Evolutionary conservation across 1,140 invertebrate genomes (phyloP).

Genomic region (Oryzaephilus surinamensis): DNA sequence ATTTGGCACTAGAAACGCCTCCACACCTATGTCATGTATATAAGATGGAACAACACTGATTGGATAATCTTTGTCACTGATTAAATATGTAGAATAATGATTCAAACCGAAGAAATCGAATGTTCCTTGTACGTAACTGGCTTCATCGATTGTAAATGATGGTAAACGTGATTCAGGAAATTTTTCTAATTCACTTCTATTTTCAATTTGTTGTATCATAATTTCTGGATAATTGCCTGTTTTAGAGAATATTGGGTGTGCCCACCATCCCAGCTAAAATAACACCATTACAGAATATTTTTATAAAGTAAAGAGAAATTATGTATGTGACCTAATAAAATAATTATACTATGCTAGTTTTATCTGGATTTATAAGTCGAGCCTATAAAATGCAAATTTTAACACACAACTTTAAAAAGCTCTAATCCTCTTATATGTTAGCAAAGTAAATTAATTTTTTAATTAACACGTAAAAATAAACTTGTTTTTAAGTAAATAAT

Average conservation of each 20-base stretch:
- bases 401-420: too few species aligned
- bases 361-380: conserved; percentile 23
- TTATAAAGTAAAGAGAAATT: too few species aligned
- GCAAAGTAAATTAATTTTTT: background rate
- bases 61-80: conserved; percentile 32
- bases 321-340: too few species aligned
- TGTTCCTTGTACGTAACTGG: conserved; percentile 44
- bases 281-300: too few species aligned
- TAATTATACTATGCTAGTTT: too few species aligned
- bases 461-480: too few species aligned
- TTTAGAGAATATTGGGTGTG: conserved; percentile 38
- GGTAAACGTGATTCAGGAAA: conserved; percentile 46
- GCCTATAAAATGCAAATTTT: too few species aligned
- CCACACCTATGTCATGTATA: conserved; percentile 1
- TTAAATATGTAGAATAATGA: conserved; percentile 42
- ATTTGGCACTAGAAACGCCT: background rate
- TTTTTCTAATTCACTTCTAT: conserved; percentile 42
- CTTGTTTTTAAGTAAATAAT: too few species aligned
- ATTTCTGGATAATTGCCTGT: conserved; percentile 42
- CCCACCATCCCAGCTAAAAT: conserved; percentile 37
- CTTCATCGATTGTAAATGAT: conserved; percentile 48
- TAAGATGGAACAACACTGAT: conserved; percentile 27
- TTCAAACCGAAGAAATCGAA: conserved; percentile 52
- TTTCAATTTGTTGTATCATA: conserved; percentile 36
- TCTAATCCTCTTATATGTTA: too few species aligned